Percentiles rank a stretch among this genome's conserved stretches.
Evolutionary conservation across 2,888 invertebrate genomes (phyloP).

Genomic region (Smittia aterrima): DNA sequence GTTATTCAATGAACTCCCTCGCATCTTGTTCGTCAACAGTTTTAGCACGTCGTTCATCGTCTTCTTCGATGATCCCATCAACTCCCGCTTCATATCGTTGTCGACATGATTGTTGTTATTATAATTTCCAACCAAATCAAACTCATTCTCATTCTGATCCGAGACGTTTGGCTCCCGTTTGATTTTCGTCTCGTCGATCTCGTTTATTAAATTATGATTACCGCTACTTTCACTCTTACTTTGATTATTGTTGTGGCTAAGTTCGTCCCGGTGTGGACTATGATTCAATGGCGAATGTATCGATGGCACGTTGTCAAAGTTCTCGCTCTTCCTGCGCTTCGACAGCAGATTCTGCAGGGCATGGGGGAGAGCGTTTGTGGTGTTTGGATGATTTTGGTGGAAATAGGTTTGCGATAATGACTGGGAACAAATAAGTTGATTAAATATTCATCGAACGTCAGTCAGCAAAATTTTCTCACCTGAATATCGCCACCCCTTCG

Average conservation of each 20-base stretch:
- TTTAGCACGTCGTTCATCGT: constrained; percentile 92
- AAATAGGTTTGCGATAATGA: constrained; percentile 6
- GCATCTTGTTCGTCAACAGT: constrained; percentile 81
- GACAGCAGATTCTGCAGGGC: constrained; percentile 28
- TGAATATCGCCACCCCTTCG: constrained; percentile 13
- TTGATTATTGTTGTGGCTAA: constrained; percentile 25
- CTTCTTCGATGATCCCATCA: constrained; percentile 23
- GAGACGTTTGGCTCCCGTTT: constrained; percentile 8
- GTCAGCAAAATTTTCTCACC: not conserved
- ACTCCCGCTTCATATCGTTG: constrained; percentile 4
- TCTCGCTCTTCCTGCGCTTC: constrained; percentile 37
- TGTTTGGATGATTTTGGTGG: not conserved
- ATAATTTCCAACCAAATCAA: constrained; percentile 40
- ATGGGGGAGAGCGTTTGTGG: not conserved
- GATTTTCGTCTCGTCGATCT: constrained; percentile 6
- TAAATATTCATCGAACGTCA: not conserved
- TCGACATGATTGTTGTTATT: constrained; percentile 42
- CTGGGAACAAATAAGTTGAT: not conserved
- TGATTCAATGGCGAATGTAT: constrained; percentile 33
- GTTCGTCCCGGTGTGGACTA: not conserved
- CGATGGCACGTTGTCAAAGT: constrained; percentile 37
- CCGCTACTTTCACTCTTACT: constrained; percentile 10
- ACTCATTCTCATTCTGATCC: constrained; percentile 24
- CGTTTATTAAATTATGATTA: constrained; percentile 17
- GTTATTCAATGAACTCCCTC: constrained; percentile 70